Base-by-base conservation (phyloP, 2,113 vertebrate species). In the Poeciliopsis turrubarensis region DNA sequence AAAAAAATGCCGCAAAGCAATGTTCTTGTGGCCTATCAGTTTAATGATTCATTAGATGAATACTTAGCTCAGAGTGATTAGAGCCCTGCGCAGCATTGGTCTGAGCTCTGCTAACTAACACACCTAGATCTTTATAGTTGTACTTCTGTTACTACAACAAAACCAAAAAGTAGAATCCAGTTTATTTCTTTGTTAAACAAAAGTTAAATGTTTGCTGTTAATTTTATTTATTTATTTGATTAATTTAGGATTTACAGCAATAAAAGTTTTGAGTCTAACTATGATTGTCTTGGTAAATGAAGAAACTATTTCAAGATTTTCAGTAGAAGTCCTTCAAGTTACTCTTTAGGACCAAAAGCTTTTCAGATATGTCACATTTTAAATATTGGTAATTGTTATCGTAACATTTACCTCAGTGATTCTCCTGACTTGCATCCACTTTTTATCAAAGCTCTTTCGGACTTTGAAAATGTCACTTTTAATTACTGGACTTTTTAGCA, bases 31-130 rank as follows among this genome's bases (percentile, higher is more conserved):
- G 47, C 68, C 68, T 74, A 15, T 73, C 60, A 62, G 78, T 68
- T 74, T 85, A 87, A 87, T 85, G 86, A 86, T 39, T 87, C 86
- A 85, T 82, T 73, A 77, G 82, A 78, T 80, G 54, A 80, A 73
- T 70, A 71, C 29, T 72, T 71, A 65, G 27, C 31, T 31, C 32
- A 26, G 57, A 87, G 57, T 75, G 70, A 87, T 86, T 78, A 76
- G 30, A 34, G 61, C 41, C 41, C 72, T 57, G 30, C 62, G 77
- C 30, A 73, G 44, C 68, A 70, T 87, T 22, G 65, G 68, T 78
- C 66, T 79, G 32, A 61, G 17, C 29, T 14, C 22, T 29, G 12
- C 2, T 57, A 14, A 9, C 47, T 62, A 22, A 32, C 11, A 70
- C 2, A 32, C 17, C 3, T 4, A 12, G 3, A 69, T 14, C n/a